These are phyloP conservation scores for Streptopelia turtur DNA, from an alignment of 2,797 vertebrate genomes.

Conservation along the genomic window DNA sequence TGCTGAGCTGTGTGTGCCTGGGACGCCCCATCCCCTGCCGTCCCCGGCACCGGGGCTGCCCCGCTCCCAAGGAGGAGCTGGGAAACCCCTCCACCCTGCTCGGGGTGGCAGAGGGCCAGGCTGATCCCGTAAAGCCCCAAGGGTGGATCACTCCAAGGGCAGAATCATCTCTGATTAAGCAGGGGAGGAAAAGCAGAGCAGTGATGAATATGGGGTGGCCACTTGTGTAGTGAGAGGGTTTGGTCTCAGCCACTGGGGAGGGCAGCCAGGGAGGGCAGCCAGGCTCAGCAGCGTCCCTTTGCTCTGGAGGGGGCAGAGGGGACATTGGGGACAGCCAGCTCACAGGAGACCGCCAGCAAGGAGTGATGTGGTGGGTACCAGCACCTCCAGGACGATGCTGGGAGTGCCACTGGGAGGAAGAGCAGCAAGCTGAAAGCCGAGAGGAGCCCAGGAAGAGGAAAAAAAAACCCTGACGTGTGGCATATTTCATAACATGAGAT, in stretches of 20 bases:
- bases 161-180: background rate
- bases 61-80: background rate
- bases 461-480: background rate
- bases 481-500: slow-evolving; percentile 24
- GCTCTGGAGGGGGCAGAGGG: background rate
- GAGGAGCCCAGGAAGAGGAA: background rate
- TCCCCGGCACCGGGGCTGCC: background rate
- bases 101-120: background rate
- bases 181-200: background rate
- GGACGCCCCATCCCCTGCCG: background rate
- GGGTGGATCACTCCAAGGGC: background rate
- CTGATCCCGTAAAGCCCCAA: background rate
- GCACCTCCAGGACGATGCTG: background rate
- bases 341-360: background rate
- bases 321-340: background rate
- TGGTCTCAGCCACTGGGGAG: background rate
- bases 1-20: background rate
- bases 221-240: background rate
- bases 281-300: accelerated
- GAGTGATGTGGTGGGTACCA: background rate
- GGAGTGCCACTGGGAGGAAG: background rate
- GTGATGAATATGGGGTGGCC: background rate
- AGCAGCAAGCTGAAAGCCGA: background rate
- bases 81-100: background rate
- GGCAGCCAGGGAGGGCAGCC: background rate